A percentile compares a stretch with the other conserved stretches of the same genome.
Evolutionary conservation across 2,113 vertebrate genomes (phyloP).

Genomic region (Pithys albifrons): DNA sequence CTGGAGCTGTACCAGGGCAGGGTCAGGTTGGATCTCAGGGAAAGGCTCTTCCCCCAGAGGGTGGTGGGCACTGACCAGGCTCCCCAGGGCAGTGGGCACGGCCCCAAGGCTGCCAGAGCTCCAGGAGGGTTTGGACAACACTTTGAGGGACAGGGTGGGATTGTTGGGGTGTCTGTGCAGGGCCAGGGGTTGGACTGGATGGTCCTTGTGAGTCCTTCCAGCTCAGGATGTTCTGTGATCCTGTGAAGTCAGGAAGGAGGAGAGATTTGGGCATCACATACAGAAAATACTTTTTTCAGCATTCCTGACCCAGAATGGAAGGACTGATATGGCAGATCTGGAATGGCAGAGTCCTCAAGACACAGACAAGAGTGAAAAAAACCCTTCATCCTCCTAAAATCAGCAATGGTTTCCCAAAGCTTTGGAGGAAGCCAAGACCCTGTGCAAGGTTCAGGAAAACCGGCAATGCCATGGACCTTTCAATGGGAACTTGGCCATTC

Average conservation of each 20-base stretch:
- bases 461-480: accelerated
- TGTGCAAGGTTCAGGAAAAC: neutral
- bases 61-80: neutral
- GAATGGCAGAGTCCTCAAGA: neutral
- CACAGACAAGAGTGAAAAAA: neutral
- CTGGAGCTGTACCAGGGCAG: neutral
- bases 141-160: neutral
- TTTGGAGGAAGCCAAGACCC: neutral
- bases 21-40: neutral
- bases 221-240: neutral
- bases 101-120: neutral
- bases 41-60: neutral
- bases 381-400: neutral
- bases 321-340: neutral
- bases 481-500: neutral
- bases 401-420: neutral
- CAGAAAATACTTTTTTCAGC: neutral
- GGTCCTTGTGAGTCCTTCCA: accelerated
- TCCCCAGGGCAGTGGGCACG: neutral
- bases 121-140: neutral
- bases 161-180: neutral
- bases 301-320: neutral
- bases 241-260: neutral
- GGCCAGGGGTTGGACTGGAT: accelerated
- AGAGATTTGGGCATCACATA: neutral